Base-by-base conservation (phyloP, 2,888 invertebrate genomes). In the Euclidia mi region DNA sequence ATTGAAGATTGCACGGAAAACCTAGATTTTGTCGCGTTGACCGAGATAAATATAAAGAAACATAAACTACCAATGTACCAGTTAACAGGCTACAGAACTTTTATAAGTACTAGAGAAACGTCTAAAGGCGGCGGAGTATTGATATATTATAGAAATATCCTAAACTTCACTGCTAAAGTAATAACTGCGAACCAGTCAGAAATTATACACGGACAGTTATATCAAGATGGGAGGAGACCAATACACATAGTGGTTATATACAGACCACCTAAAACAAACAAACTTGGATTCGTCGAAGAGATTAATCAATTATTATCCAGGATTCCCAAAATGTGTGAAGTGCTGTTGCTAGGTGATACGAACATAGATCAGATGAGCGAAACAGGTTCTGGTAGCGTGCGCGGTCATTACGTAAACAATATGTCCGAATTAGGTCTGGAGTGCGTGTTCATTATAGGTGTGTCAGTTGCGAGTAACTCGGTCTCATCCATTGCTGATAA, bases 331-430 rank as follows among this genome's bases (percentile, higher is more conserved):
- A 11, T 4, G 2, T 11, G 34, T 11, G 11, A 34, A 11, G 2
- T 45, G 14, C 1, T 45, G 2, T 10, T 45, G 25, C 12, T 45
- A 0, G 45, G 45, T 10, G 45, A 45, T 11, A 45, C 45, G 14
- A 45, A 35, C 25, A 25, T 45, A 20, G 35, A 45, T 25, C 25
- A 35, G 2, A 6, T 45, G 32, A 45, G 35, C 45, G n/a, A n/a
- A n/a, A n/a, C n/a, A n/a, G 45, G 25, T 34, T 25, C 14, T 10
- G 10, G 25, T 1, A 28, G 14, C 14, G 25, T 15, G 43, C 29
- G 49, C 68, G 66, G 75, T 62, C 43, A 49, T 41, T 52, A 46
- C 47, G 20, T 9, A 49, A 60, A 41, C 40, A 37, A 71, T 62
- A 40, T 40, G 40, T 6, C 3, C 20, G 40, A 40, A 6, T 3